A percentile compares a stretch with the other conserved stretches of the same genome.
These are phyloP conservation scores for Thalassarche chlororhynchos DNA, from an alignment of 2,113 vertebrate genomes.

Conservation along the genomic window DNA sequence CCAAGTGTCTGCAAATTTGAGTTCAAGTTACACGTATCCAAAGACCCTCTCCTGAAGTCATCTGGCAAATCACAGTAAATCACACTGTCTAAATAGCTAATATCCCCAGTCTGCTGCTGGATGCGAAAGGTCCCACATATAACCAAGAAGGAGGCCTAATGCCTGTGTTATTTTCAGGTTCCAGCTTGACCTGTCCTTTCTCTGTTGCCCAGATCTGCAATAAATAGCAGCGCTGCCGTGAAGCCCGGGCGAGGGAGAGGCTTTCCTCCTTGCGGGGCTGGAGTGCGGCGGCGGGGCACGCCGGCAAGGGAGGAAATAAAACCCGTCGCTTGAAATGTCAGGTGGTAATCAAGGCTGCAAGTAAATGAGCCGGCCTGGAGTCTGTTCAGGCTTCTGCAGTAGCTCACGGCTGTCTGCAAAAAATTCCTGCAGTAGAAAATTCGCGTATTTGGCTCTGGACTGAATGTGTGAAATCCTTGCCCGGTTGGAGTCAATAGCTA, in stretches of 20 bases:
- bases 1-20: not conserved
- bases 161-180: not conserved
- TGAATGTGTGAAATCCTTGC: not conserved
- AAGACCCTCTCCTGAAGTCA: not conserved
- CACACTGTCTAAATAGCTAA: not conserved
- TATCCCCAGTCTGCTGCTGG: not conserved
- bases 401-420: not conserved
- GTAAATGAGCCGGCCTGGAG: not conserved
- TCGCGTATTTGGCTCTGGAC: not conserved
- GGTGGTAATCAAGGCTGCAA: slow-evolving; percentile 18
- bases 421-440: not conserved
- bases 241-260: not conserved
- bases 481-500: not conserved
- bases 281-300: accelerated
- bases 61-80: not conserved
- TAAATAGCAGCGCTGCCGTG: not conserved
- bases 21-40: not conserved
- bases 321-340: not conserved
- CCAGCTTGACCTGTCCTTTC: not conserved
- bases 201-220: not conserved
- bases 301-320: not conserved
- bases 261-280: not conserved
- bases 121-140: not conserved
- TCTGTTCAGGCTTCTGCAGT: slow-evolving; percentile 2
- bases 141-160: not conserved